These are phyloP conservation scores for Entomobrya multifasciata DNA, from an alignment of 2,888 invertebrate genomes.

Conservation along the genomic window DNA sequence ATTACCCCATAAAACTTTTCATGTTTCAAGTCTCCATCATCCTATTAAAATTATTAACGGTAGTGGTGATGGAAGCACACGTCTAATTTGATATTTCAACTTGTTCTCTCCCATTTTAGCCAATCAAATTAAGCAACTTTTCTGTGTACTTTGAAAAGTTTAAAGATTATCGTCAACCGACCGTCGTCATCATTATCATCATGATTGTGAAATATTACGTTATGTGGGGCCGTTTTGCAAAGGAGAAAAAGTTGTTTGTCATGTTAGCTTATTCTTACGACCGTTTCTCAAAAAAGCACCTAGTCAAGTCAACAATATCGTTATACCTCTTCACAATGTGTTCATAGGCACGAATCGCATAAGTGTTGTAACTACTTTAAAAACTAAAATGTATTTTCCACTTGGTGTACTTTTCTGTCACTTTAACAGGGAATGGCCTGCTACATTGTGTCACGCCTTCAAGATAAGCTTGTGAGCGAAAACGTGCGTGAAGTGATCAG, in stretches of 20 bases:
- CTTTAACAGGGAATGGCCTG: constrained; percentile 68
- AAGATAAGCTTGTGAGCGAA: constrained; percentile 70
- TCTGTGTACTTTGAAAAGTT: constrained; percentile 4
- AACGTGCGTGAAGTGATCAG: constrained; percentile 72
- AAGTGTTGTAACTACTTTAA: no score
- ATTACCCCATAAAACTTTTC: background rate
- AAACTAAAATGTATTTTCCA: no score
- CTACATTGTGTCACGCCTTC: constrained; percentile 64
- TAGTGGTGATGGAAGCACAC: constrained; percentile 24
- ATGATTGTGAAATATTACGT: background rate
- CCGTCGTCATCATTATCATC: constrained; percentile 5
- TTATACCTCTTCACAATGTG: background rate
- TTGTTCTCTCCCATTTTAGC: background rate
- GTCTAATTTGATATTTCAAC: constrained; percentile 46
- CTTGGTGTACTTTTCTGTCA: background rate
- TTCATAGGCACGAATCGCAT: no score
- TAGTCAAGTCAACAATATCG: no score
- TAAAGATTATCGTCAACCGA: constrained; percentile 54
- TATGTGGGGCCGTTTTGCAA: background rate
- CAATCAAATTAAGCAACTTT: constrained; percentile 55
- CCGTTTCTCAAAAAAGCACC: background rate
- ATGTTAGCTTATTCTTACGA: background rate
- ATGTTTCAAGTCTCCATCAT: background rate
- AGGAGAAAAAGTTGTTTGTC: constrained; percentile 21
- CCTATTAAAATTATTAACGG: constrained; percentile 9